Base-by-base conservation (phyloP, 2,113 vertebrate species). In the Gracilinanus agilis region DNA sequence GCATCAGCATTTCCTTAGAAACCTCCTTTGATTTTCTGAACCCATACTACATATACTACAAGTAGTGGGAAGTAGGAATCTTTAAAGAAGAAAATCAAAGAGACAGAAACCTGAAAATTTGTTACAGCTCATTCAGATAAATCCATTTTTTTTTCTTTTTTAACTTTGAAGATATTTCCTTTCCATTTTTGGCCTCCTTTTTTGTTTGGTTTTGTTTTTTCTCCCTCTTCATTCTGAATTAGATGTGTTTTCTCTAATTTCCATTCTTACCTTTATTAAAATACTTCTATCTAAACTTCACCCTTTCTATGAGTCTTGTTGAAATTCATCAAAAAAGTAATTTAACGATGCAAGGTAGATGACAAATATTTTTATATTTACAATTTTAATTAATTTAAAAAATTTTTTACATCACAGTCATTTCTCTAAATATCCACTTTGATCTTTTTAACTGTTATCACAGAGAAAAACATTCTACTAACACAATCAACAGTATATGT, bases 41-140 rank as follows among this genome's bases (percentile, higher is more conserved):
- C 3, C 92, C 58, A 24, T 3, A 54, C 2, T 75, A 55, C 3
- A 90, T 90, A 91, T 29, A 91, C 21, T 91, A 56, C 0, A 49
- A 54, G 21, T 40, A 92, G 93, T 93, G 24, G 92, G 95, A 94
- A 90, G 3, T 75, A 13, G 90, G 44, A 2, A 16, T 1, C 27
- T 92, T 91, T 40, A 29, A 23, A 94, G 9, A 53, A 75, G 55
- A 67, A 94, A 91, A 93, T 58, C 24, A 96, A 93, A 96, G 34
- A 27, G 91, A 53, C 23, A 75, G 55, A 89, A 93, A 89, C 88
- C 34, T 90, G 24, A 75, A 10, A 53, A 34, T 95, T 90, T 94
- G 83, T 92, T 95, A 89, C 0, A 49, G 12, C 56, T 93, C 67
- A 54, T 54, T 88, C 55, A 89, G 13, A 29, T 92, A 58, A 25